phyloP scores from a whole-genome alignment of 2,888 invertebrate species.

The Lepas anatifera region DNA sequence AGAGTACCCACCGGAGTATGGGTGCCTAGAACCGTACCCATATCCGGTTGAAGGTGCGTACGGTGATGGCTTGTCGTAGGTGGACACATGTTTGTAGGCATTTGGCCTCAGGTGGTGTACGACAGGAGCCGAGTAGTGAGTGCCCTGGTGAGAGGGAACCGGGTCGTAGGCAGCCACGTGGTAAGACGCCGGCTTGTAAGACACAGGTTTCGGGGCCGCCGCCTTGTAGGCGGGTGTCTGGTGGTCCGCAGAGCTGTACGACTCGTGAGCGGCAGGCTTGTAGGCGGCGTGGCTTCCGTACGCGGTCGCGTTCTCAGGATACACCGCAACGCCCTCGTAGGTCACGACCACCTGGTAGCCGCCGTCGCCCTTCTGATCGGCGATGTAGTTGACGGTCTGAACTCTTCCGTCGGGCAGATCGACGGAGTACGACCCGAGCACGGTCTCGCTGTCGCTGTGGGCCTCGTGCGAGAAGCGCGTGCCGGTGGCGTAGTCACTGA shows the following conservation, averaged over 20 bases:
- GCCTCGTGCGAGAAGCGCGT: constrained; percentile 19
- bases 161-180: no score
- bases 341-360: constrained; percentile 22
- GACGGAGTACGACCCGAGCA: constrained; percentile 22
- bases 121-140: not conserved
- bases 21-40: no score
- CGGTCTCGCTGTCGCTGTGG: constrained; percentile 19
- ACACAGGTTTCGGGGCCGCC: not conserved
- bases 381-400: constrained; percentile 21
- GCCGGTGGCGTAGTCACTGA: constrained; percentile 19
- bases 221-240: not conserved
- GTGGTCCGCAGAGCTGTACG: not conserved
- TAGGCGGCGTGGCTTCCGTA: not conserved
- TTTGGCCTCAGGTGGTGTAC: not conserved
- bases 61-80: no score
- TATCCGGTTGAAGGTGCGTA: no score
- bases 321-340: constrained; percentile 23
- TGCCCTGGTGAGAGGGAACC: no score
- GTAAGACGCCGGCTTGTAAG: no score
- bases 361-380: constrained; percentile 18
- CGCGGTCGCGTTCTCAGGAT: not conserved
- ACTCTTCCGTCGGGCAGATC: constrained; percentile 24
- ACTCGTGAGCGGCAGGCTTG: not conserved
- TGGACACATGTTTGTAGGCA: not conserved
- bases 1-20: no score